Percentiles rank a stretch among this genome's conserved stretches.
Conservation (phyloP, 2,888 invertebrate species). For the Drosophila cracens region DNA sequence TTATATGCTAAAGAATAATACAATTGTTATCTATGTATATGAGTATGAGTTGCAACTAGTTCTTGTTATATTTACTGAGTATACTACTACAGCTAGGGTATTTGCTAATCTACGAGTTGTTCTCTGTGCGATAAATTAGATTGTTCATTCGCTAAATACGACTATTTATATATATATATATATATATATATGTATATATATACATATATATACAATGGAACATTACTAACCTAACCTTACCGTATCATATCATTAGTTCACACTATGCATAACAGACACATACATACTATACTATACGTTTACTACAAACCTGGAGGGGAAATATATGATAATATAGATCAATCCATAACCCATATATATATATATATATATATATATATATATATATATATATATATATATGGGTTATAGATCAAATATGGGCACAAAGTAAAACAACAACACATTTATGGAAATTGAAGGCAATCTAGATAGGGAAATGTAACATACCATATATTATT, state of each 20-base stretch:
- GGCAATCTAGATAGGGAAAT: constrained; percentile 83
- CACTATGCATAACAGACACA: constrained; percentile 27
- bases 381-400: constrained; percentile 12
- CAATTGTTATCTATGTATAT: constrained; percentile 29
- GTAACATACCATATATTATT: constrained; percentile 44
- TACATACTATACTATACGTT: constrained; percentile 2
- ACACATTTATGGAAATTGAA: constrained; percentile 69
- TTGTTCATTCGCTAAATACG: constrained; percentile 17
- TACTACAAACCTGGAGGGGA: background rate
- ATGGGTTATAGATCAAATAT: constrained; percentile 24
- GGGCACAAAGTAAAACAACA: constrained; percentile 47
- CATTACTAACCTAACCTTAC: constrained; percentile 30
- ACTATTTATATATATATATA: constrained; percentile 10
- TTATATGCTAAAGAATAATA: constrained; percentile 5
- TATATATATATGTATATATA: constrained; percentile 9
- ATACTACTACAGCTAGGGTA: constrained; percentile 37
- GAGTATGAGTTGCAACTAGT: constrained; percentile 3
- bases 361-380: constrained; percentile 32
- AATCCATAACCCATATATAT: constrained; percentile 6
- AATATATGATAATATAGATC: constrained; percentile 23
- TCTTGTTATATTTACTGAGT: constrained; percentile 23
- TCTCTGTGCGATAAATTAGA: background rate
- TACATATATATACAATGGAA: constrained; percentile 28
- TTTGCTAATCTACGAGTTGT: constrained; percentile 19
- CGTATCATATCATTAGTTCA: constrained; percentile 67